Base-by-base conservation (phyloP, 2,797 vertebrate genomes). In the Crax fasciolata region DNA sequence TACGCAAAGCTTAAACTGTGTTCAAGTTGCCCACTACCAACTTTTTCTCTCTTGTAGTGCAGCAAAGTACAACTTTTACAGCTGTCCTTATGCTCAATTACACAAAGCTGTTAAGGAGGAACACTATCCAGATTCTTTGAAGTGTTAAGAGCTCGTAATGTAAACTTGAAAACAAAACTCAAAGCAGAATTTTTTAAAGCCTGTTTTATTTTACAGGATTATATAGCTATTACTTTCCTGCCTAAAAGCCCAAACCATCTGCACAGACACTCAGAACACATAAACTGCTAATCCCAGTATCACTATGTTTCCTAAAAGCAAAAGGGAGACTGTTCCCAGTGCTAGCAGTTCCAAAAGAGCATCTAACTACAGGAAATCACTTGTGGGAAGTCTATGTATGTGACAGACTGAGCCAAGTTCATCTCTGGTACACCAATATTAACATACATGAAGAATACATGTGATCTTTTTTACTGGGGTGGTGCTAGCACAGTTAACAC, bases 351-450 rank as follows among this genome's bases (percentile, higher is more conserved):
- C 76, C 87, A 94, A 84, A 92, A 93, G 76, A 95, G 62, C 79
- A 91, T 77, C 93, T 85, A 93, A 91, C 28, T 58, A 73, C 81
- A 96, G 90, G 93, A 91, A 97, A 95, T 76, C 86, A 68, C 54
- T 92, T 87, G 76, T 7, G 4, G 75, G 81, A 96, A 92, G 63
- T 74, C 78, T 88, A 54, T n/a, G 7, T 78, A 84, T 41, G 65
- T 3, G 4, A 25, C 1, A 62, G 55, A 43, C 48, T 13, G n/a
- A 75, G 89, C 90, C 91, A 95, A 77, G 88, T 82, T 85, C 20
- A 93, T 59, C 48, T 82, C 74, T 94, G 38, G 66, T 84, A 88
- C n/a, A 94, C 38, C 75, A 49, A 8, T n/a, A 84, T 28, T 30
- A 49, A 6, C 6, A 49, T 65, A 17, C 0, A 4, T 51, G 52